Evolutionary conservation across 2,797 vertebrate species (phyloP), one percentile per base, ranked within the genome.

Genomic region (Pipistrellus nathusii): DNA sequence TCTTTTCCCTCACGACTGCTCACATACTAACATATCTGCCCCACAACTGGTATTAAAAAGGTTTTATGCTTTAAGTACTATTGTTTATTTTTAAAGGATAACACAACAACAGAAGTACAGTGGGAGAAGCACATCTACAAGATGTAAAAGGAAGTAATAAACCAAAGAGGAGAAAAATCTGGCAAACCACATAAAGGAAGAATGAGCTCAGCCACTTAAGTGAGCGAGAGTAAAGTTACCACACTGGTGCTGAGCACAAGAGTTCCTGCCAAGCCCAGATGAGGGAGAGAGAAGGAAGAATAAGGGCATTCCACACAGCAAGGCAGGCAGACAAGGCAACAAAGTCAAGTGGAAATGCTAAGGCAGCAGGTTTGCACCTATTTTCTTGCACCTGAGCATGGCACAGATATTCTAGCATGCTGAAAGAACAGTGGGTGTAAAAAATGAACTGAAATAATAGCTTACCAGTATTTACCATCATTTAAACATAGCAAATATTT

Each of bases 111-210:
- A 30, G 80, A 96, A 93, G 38, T 72, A 72, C 72, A 75, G 59
- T 77, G 32, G 93, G 21, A 41, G 38, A 88, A 44, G 30, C 10
- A 1, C 80, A 78, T 76, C 53, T 95, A 21, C 41, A 90, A 55
- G 55, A 62, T 93, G 81, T 68, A 72, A 85, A 71, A 64, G 77
- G 91, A 96, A 96, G 41, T 85, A 66, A 92, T n/a, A 90, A 73
- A 23, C 27, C 88, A 2, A 66, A 88, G 53, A 93, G 69, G 46
- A 13, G 35, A 84, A 5, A 3, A 83, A 93, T 88, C 48, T 51
- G 88, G 25, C 95, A 96, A 96, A 92, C 62, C 95, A 84, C 46
- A 91, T 51, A 53, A 95, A 96, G 96, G 93, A 97, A 96, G 94
- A 77, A 91, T 88, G 91, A 90, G 62, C 90, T 96, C 95, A 94